Conservation (phyloP, 2,888 invertebrate genomes). For the Harpalus rufipes region DNA sequence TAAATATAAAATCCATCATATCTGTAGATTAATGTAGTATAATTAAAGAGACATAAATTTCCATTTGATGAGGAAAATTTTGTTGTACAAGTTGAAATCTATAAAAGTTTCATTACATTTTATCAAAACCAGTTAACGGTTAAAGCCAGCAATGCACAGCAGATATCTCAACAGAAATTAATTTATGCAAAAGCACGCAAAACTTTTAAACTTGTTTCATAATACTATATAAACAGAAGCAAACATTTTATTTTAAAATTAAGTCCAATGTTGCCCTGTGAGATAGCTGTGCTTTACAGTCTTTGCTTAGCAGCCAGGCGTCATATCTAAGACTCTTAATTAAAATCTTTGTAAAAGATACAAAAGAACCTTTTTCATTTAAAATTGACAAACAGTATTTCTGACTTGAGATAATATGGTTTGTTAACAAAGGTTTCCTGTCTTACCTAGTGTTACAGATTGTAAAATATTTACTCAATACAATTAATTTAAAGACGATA, state of each 20-base stretch:
- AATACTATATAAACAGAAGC: slow-evolving; percentile 48
- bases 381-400: slow-evolving; percentile 49
- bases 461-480: background rate
- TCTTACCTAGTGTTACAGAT: background rate
- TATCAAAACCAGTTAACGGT: slow-evolving; percentile 25
- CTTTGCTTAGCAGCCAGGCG: slow-evolving; percentile 26
- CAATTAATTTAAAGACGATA: background rate
- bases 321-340: slow-evolving; percentile 48
- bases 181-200: slow-evolving; percentile 55
- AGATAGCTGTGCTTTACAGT: slow-evolving; percentile 34
- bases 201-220: slow-evolving; percentile 46
- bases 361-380: slow-evolving; percentile 43
- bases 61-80: background rate
- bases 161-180: slow-evolving; percentile 49
- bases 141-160: background rate
- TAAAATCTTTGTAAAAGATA: slow-evolving; percentile 51
- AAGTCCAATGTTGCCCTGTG: slow-evolving; percentile 41
- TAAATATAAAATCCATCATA: too few species aligned
- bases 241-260: slow-evolving; percentile 55
- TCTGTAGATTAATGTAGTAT: background rate
- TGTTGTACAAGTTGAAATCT: background rate
- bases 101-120: slow-evolving; percentile 35
- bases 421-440: slow-evolving; percentile 43
- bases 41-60: background rate
- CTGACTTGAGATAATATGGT: slow-evolving; percentile 28